Conservation (phyloP, 2,797 vertebrate species). For the Cirrhinus molitorella region DNA sequence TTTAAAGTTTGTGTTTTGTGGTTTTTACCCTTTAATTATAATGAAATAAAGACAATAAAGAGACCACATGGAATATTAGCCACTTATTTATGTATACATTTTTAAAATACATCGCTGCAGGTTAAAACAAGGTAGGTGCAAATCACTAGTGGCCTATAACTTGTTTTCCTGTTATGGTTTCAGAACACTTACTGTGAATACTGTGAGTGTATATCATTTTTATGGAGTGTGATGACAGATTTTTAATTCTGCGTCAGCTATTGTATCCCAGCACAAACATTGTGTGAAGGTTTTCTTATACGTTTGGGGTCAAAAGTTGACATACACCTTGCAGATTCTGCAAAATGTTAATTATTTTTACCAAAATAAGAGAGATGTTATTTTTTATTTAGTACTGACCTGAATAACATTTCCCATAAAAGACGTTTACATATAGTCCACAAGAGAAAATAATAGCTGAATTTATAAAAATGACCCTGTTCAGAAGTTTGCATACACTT, state of each 20-base stretch:
- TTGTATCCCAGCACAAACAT: not conserved
- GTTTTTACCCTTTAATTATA: too few species aligned
- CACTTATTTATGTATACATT: not conserved
- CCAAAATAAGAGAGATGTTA: too few species aligned
- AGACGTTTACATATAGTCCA: too few species aligned
- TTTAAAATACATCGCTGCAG: not conserved
- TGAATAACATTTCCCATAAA: too few species aligned
- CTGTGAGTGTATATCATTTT: not conserved
- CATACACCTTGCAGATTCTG: too few species aligned
- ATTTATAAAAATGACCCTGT: too few species aligned
- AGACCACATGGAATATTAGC: not conserved
- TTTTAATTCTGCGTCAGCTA: not conserved
- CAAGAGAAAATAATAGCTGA: too few species aligned
- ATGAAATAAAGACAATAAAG: not conserved
- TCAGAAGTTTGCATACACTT: too few species aligned
- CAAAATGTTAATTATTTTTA: too few species aligned
- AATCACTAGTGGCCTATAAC: not conserved
- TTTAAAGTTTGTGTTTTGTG: not conserved
- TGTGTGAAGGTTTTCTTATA: not conserved
- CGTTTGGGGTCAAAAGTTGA: too few species aligned
- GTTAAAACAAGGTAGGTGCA: not conserved
- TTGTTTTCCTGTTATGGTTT: not conserved
- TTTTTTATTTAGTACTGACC: too few species aligned
- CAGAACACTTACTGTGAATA: too few species aligned
- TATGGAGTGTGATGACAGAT: not conserved